Percentiles rank a stretch among this genome's conserved stretches.
These are phyloP conservation scores for Hemiscyllium ocellatum DNA, from an alignment of 2,113 vertebrate genomes.

Conservation along the genomic window DNA sequence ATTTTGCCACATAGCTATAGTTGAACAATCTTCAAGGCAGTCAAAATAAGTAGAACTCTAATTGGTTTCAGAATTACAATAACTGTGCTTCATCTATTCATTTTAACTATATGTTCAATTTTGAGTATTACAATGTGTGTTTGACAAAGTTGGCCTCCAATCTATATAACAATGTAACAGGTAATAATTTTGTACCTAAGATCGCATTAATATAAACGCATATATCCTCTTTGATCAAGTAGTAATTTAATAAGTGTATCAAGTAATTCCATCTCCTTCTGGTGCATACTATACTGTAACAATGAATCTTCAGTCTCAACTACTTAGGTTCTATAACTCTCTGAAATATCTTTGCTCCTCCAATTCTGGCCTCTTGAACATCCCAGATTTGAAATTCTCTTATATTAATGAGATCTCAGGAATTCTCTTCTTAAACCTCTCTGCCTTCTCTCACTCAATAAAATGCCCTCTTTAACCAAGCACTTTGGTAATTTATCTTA, in stretches of 20 bases:
- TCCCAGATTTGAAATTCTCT: neutral
- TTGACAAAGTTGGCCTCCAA: constrained; percentile 2
- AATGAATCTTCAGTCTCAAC: neutral
- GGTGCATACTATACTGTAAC: neutral
- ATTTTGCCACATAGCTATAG: neutral
- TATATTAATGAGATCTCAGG: neutral
- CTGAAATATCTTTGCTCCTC: neutral
- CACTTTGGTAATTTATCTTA: neutral
- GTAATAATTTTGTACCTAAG: neutral
- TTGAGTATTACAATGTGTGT: neutral
- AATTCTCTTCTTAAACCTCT: neutral
- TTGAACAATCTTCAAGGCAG: neutral
- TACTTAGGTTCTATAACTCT: neutral
- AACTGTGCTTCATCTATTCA: neutral
- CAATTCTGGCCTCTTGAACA: neutral
- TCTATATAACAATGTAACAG: neutral
- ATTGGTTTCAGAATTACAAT: neutral
- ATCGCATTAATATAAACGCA: neutral
- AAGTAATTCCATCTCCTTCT: neutral
- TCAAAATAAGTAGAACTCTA: neutral
- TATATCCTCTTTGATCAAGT: neutral
- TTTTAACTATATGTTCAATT: neutral
- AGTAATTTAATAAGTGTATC: neutral
- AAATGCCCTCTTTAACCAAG: neutral
- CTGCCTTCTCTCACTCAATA: neutral